Evolutionary conservation across 2,113 vertebrate genomes (phyloP).

Genomic region (Falco punctatus): DNA sequence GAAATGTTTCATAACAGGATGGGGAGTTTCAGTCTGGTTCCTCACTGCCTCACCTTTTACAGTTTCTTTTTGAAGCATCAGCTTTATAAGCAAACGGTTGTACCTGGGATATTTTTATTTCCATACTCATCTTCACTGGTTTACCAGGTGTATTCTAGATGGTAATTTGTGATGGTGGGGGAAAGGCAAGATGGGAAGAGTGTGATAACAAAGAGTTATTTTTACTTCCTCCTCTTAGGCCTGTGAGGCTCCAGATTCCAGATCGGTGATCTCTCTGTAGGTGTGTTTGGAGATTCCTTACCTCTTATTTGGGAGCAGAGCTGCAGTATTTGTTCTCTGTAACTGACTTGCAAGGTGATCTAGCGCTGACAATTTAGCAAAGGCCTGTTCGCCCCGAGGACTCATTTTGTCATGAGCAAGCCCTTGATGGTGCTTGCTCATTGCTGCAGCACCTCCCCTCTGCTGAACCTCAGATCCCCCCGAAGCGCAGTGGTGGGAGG

Average conservation of each 20-base stretch:
- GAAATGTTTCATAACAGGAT: background rate
- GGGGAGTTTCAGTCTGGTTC: background rate
- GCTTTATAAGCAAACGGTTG: background rate
- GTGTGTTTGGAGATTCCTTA: background rate
- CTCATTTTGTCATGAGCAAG: conserved; percentile 44
- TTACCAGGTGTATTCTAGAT: background rate
- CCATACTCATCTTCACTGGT: background rate
- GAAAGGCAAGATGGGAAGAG: background rate
- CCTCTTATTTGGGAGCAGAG: background rate
- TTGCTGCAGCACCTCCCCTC: background rate
- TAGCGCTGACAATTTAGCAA: conserved; percentile 1
- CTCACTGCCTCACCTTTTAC: background rate
- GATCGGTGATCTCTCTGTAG: background rate
- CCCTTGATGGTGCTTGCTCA: background rate
- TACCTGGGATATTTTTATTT: background rate
- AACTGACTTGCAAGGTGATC: conserved; percentile 7
- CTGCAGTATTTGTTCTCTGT: conserved; percentile 25
- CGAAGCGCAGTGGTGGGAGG: conserved; percentile 18
- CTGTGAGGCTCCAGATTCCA: background rate
- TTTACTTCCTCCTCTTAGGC: background rate
- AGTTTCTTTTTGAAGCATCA: background rate
- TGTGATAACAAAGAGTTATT: conserved; percentile 29
- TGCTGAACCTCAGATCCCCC: conserved; percentile 23
- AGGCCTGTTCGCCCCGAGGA: background rate
- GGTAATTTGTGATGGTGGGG: background rate